phyloP scores from a whole-genome alignment of 2,113 vertebrate genomes.

The Heterotilapia buettikoferi region DNA sequence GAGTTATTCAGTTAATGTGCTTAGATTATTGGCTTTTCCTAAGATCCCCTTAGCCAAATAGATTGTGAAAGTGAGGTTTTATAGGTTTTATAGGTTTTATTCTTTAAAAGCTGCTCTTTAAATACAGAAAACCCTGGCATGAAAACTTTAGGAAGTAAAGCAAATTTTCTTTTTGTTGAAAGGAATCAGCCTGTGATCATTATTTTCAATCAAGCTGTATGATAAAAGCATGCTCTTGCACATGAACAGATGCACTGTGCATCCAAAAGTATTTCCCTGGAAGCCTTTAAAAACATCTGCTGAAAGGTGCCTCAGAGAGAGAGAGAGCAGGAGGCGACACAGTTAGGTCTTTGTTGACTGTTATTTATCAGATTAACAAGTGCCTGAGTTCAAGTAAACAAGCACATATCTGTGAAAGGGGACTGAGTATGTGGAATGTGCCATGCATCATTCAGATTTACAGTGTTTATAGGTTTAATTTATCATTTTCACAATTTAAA shows the following conservation, averaged over 20 bases:
- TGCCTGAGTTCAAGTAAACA: constrained; percentile 15
- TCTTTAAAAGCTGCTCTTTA: constrained; percentile 25
- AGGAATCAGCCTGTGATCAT: constrained; percentile 16
- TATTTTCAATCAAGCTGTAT: constrained; percentile 10
- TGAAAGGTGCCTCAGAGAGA: constrained; percentile 7
- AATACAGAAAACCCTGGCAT: not conserved
- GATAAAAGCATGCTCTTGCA: not conserved
- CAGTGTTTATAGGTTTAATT: not conserved
- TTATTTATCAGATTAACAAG: constrained; percentile 44
- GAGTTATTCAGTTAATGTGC: constrained; percentile 52
- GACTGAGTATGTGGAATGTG: not conserved
- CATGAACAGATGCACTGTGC: constrained; percentile 32
- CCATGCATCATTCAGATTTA: not conserved
- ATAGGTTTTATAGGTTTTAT: constrained; percentile 34
- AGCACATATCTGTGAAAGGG: not conserved
- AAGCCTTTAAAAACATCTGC: constrained; percentile 16
- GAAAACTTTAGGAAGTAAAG: not conserved
- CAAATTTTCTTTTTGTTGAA: constrained; percentile 48
- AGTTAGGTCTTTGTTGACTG: constrained; percentile 24
- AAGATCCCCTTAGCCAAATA: constrained; percentile 23
- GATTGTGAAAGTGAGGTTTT: constrained; percentile 49
- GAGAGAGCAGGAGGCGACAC: not conserved
- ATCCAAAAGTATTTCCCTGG: not conserved
- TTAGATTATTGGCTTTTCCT: constrained; percentile 35
- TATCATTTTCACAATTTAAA: not conserved